phyloP scores from a whole-genome alignment of 2,113 vertebrate genomes.

The Naja naja region DNA sequence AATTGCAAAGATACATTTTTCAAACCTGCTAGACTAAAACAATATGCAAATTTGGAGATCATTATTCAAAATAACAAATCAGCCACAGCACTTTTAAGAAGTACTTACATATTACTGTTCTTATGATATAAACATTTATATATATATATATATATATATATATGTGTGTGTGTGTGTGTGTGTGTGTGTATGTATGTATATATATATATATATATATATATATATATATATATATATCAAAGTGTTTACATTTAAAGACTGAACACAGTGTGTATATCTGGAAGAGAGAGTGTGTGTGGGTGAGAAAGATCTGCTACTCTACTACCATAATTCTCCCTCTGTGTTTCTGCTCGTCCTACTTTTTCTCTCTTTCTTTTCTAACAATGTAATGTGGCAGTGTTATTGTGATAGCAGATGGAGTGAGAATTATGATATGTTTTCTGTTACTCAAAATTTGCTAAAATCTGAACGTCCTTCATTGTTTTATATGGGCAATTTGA shows the following conservation, averaged over 20 bases:
- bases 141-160: too few relatives aligned
- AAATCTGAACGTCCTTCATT: background rate
- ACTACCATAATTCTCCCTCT: background rate
- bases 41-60: background rate
- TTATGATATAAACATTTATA: background rate
- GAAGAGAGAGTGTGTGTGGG: background rate
- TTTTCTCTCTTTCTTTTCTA: background rate
- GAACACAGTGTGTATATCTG: background rate
- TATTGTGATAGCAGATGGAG: background rate
- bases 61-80: background rate
- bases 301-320: background rate
- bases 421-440: background rate
- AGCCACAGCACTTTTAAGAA: background rate
- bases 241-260: background rate
- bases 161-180: too few relatives aligned
- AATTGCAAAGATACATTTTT: background rate
- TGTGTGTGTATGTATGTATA: too few relatives aligned
- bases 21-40: background rate
- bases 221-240: too few relatives aligned
- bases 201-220: too few relatives aligned
- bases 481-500: background rate
- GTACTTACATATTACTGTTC: background rate
- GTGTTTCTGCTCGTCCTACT: background rate
- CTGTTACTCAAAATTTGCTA: background rate
- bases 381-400: background rate